A percentile compares a stretch with the other conserved stretches of the same genome.
phyloP scores from a whole-genome alignment of 2,113 vertebrate genomes.

The Mungos mungo region DNA sequence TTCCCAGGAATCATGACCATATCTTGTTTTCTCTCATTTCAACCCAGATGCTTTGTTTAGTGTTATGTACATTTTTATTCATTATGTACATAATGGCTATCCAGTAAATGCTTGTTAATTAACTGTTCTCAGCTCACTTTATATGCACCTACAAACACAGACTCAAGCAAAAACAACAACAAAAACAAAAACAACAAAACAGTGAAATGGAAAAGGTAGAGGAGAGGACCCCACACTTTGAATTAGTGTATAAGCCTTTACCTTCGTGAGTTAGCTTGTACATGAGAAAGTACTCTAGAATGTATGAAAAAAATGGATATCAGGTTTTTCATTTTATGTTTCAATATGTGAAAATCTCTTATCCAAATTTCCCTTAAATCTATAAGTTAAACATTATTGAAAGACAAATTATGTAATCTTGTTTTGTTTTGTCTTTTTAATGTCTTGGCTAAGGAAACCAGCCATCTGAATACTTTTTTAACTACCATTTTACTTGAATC shows the following conservation, averaged over 20 bases:
- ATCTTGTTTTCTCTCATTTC: neutral
- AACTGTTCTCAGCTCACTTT: neutral
- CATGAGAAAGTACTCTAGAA: neutral
- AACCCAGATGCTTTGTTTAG: neutral
- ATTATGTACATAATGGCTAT: neutral
- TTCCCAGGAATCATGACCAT: neutral
- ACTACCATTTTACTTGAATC: neutral
- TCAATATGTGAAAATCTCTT: neutral
- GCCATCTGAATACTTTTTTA: neutral
- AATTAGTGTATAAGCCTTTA: neutral
- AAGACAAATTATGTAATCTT: neutral
- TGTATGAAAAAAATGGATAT: neutral
- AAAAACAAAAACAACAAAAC: slow-evolving; percentile 40
- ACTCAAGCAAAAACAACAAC: neutral
- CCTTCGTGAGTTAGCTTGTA: slow-evolving; percentile 13
- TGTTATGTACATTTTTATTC: neutral
- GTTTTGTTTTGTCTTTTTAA: neutral
- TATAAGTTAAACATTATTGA: neutral
- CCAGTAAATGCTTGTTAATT: neutral
- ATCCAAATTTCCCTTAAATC: neutral
- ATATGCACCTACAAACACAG: neutral
- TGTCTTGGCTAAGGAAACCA: neutral
- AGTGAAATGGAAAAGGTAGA: neutral
- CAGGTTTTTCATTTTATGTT: neutral
- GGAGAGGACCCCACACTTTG: neutral